Evolutionary conservation across 2,888 invertebrate species (phyloP).

Genomic region (Eremobia ochroleuca): DNA sequence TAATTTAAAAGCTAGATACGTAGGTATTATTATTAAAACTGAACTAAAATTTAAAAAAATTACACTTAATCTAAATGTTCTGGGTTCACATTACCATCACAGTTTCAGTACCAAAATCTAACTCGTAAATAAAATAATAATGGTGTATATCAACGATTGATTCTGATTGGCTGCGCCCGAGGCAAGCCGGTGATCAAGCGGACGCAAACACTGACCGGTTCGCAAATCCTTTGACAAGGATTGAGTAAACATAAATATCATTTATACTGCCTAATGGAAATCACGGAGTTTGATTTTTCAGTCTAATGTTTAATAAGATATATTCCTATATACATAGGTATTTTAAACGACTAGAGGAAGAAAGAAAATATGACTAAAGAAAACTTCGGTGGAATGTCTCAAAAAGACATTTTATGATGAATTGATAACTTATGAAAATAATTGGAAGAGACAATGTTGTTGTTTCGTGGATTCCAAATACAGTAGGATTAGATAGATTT

Average conservation of each 20-base stretch:
- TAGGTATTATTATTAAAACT: too few relatives aligned
- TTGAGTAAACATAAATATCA: conserved; percentile 57
- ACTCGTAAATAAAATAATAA: conserved; percentile 54
- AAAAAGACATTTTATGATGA: too few relatives aligned
- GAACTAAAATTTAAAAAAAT: too few relatives aligned
- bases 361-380: background rate
- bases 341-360: background rate
- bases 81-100: background rate
- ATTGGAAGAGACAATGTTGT: background rate
- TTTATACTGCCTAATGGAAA: conserved; percentile 42
- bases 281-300: conserved; percentile 8
- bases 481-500: background rate
- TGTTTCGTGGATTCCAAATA: background rate
- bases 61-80: background rate
- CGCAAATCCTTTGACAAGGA: conserved; percentile 64
- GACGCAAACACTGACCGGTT: conserved; percentile 60
- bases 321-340: background rate
- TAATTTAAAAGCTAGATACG: too few relatives aligned
- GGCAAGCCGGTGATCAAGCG: conserved; percentile 51
- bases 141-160: conserved; percentile 35
- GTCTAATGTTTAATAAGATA: background rate
- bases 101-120: background rate
- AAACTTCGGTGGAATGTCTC: too few relatives aligned
- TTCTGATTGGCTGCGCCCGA: conserved; percentile 47
- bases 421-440: background rate